Conservation (phyloP, 2,113 vertebrate species). For the Cryptotis parvus region DNA sequence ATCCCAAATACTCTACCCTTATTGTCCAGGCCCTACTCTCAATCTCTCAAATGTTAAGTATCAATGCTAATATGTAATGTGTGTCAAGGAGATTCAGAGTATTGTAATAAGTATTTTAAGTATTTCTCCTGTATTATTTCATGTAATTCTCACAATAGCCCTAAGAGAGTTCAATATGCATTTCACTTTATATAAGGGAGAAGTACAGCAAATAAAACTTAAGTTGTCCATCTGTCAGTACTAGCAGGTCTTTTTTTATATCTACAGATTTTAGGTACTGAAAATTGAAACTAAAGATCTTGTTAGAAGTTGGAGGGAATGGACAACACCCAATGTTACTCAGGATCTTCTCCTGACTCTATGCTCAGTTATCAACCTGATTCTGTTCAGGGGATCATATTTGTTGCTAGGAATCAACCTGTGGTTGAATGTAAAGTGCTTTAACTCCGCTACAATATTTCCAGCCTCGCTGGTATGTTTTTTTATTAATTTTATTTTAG, state of each 20-base stretch:
- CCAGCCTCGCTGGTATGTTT: too few species aligned
- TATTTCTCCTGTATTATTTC: not conserved
- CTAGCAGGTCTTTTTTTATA: not conserved
- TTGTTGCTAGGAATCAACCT: too few species aligned
- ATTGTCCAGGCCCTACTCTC: not conserved
- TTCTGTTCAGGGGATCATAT: too few species aligned
- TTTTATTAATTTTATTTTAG: too few species aligned
- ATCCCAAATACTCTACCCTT: not conserved
- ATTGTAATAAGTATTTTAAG: not conserved
- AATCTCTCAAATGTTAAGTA: not conserved
- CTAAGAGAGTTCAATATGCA: not conserved
- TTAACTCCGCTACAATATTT: too few species aligned
- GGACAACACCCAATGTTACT: too few species aligned
- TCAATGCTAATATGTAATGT: not conserved
- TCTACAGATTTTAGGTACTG: too few species aligned
- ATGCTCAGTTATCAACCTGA: too few species aligned
- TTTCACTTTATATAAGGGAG: constrained; percentile 19
- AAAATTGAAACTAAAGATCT: too few species aligned
- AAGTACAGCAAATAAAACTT: not conserved
- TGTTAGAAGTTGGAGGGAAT: too few species aligned
- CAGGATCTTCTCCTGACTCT: too few species aligned
- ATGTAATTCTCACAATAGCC: not conserved
- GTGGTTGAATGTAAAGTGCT: too few species aligned
- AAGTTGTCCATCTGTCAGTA: not conserved
- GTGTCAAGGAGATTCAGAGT: not conserved